Percentiles rank a stretch among this genome's conserved stretches.
Conservation (phyloP, 2,888 invertebrate genomes). For the Tipula confusa region DNA sequence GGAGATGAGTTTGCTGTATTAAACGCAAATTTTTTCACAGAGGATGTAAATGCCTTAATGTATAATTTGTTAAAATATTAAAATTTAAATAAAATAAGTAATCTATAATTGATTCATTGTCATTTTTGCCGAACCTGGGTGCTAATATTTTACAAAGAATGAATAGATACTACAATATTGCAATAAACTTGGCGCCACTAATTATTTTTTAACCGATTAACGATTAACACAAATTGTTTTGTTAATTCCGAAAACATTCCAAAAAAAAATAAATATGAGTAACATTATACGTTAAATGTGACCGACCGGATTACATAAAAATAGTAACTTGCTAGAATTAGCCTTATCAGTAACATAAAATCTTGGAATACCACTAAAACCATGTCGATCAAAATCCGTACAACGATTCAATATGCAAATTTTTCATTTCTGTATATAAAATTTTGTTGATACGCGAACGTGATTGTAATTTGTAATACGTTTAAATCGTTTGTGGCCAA, state of each 20-base stretch:
- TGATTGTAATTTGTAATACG: neutral
- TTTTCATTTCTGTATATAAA: too few species aligned
- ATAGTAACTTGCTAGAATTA: neutral
- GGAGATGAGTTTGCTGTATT: too few species aligned
- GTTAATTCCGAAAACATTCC: neutral
- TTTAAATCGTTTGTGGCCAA: neutral
- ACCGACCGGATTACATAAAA: neutral
- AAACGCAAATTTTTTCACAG: too few species aligned
- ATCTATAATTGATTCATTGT: too few species aligned
- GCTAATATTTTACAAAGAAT: too few species aligned
- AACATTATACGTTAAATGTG: neutral
- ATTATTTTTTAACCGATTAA: neutral
- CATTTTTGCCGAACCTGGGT: too few species aligned
- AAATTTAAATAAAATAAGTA: too few species aligned
- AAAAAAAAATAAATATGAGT: neutral
- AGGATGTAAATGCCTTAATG: too few species aligned
- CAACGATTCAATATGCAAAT: neutral
- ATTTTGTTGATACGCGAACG: neutral
- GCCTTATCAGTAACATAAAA: neutral
- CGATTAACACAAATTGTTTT: neutral
- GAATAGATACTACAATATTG: too few species aligned
- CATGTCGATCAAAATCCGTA: conserved; percentile 20
- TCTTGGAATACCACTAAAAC: neutral
- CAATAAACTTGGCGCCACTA: neutral
- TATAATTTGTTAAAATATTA: too few species aligned